phyloP scores from a whole-genome alignment of 2,888 invertebrate species.

The Melanotus villosus region DNA sequence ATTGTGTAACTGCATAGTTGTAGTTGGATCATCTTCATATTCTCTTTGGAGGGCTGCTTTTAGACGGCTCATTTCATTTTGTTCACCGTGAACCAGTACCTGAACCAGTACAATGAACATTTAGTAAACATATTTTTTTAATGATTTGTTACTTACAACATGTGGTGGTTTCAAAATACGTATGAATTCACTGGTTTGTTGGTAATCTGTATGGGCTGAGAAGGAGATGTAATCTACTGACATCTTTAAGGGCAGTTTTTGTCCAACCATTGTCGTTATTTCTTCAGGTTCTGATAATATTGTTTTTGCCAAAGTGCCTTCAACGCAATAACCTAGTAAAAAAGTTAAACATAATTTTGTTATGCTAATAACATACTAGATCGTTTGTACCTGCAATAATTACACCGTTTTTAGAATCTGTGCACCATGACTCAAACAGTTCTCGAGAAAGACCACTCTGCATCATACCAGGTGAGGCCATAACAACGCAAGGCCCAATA shows the following conservation, averaged over 20 bases:
- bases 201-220: conserved; percentile 98
- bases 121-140: too few relatives aligned
- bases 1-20: conserved; percentile 92
- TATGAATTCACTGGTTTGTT: conserved; percentile 98
- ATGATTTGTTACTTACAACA: conserved; percentile 83
- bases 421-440: conserved; percentile 99
- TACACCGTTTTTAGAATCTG: conserved; percentile 97
- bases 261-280: conserved; percentile 94
- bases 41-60: conserved; percentile 95
- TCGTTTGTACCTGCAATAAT: conserved; percentile 88
- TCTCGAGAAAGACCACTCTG: conserved; percentile 98
- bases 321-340: conserved; percentile 83
- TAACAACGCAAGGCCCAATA: conserved; percentile 99
- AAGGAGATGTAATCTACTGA: conserved; percentile 99
- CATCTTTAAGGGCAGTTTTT: conserved; percentile 96
- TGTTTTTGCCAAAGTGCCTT: conserved; percentile 92
- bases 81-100: conserved; percentile 97
- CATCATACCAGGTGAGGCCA: conserved; percentile 99
- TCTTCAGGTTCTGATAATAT: conserved; percentile 98
- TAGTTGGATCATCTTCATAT: conserved; percentile 87
- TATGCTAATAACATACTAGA: neutral
- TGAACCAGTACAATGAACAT: too few relatives aligned
- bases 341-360: neutral
- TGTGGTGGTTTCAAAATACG: conserved; percentile 95
- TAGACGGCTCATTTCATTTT: conserved; percentile 98